Base-by-base conservation (phyloP, 2,888 invertebrate genomes). In the Petrophora chlorosata region DNA sequence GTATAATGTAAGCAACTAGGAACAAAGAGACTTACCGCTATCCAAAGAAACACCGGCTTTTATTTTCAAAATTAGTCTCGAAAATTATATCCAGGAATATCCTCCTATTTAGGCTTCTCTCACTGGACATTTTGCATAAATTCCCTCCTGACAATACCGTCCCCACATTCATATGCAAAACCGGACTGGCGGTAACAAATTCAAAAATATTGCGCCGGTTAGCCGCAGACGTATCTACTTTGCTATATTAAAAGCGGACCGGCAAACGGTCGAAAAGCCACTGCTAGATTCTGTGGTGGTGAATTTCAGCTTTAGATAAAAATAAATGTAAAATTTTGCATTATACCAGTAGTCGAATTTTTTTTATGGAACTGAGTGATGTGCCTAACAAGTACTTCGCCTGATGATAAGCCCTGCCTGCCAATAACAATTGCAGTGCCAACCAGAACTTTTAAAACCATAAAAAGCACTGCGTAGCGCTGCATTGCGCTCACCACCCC, bases 211-310 rank as follows among this genome's bases (percentile, higher is more conserved):
- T 61, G 61, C 68, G 32, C 51, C 33, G 33, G 55, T 53, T 56
- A 51, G 38, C 47, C 32, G 45, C 46, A 55, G 56, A 58, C 53
- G 60, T 48, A 65, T 65, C 63, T 68, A 69, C 71, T 74, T 72
- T 65, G 66, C 61, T 69, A 73, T 79, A 78, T 81, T 80, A 73
- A 77, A 80, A 71, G 68, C 71, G 67, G 59, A 53, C 65, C 67
- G 57, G 59, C 56, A 62, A 63, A 57, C 59, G 59, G 56, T 42
- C 48, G 45, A 63, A 64, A 64, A 56, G 45, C 61, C 51, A 51
- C 57, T 25, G 13, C n/a, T 15, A 25, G 29, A 25, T 47, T 41
- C 38, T 30, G 15, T 36, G 10, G 7, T 17, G 7, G 12, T 9
- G 19, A 40, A 12, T 22, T 22, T 48, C 10, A 30, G 23, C 8